Percentiles rank a stretch among this genome's conserved stretches.
Conservation (phyloP, 2,888 invertebrate species). For the Apodemia mormo region DNA sequence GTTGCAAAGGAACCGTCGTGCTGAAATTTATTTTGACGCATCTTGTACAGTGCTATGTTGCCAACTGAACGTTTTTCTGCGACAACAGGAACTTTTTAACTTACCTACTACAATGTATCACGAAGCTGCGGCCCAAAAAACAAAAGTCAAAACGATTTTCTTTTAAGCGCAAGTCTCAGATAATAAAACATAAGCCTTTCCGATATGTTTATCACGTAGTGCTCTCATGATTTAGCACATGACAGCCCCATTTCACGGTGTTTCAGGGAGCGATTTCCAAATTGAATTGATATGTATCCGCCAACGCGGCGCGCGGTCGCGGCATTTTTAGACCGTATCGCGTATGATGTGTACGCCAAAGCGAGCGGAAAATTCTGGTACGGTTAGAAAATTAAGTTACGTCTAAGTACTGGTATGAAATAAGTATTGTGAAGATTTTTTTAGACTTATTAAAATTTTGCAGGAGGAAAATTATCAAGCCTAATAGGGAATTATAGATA, state of each 20-base stretch:
- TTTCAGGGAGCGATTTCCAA: conserved; percentile 57
- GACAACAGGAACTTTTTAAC: too few relatives aligned
- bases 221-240: conserved; percentile 66
- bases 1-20: too few relatives aligned
- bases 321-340: conserved; percentile 75
- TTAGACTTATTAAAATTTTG: too few relatives aligned
- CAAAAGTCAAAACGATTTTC: too few relatives aligned
- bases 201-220: conserved; percentile 69
- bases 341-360: conserved; percentile 72
- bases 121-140: too few relatives aligned
- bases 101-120: too few relatives aligned
- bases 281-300: conserved; percentile 81
- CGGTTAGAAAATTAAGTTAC: conserved; percentile 42
- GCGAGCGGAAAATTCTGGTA: conserved; percentile 63
- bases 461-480: too few relatives aligned
- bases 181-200: conserved; percentile 73
- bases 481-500: too few relatives aligned
- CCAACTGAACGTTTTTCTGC: too few relatives aligned
- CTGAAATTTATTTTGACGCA: too few relatives aligned
- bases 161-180: conserved; percentile 50
- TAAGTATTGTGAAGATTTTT: background rate
- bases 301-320: conserved; percentile 57
- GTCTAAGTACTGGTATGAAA: background rate
- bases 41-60: too few relatives aligned
- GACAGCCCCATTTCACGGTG: conserved; percentile 70